A percentile compares a stretch with the other conserved stretches of the same genome.
Evolutionary conservation across 2,888 invertebrate species (phyloP).

Genomic region (Eupithecia inturbata): DNA sequence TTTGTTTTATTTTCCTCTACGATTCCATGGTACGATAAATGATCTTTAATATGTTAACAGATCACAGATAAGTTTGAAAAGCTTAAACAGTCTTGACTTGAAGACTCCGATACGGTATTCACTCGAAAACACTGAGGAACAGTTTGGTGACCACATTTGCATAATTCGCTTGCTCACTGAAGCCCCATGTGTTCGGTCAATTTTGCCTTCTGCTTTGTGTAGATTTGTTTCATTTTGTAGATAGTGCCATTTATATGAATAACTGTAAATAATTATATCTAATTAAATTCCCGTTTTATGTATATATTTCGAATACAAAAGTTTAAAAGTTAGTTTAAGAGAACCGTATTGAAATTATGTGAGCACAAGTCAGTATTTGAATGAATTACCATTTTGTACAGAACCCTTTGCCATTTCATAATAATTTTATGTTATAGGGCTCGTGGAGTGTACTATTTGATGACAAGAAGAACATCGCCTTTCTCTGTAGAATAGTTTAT

Average conservation of each 20-base stretch:
- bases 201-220: background rate
- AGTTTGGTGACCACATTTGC: too few species aligned
- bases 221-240: background rate
- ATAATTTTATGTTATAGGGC: constrained; percentile 69
- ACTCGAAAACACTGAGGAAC: too few species aligned
- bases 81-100: too few species aligned
- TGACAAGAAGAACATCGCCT: constrained; percentile 79
- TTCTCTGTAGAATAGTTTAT: constrained; percentile 70
- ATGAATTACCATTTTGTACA: background rate
- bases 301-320: background rate
- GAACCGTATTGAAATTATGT: background rate
- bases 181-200: background rate
- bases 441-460: constrained; percentile 80
- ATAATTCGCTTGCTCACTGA: too few species aligned
- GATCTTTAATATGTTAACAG: too few species aligned
- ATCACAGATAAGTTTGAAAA: too few species aligned
- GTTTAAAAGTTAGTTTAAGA: background rate
- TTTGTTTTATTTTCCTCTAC: too few species aligned
- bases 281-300: background rate
- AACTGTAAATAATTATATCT: background rate
- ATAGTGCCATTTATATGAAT: background rate
- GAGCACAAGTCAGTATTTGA: background rate
- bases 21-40: too few species aligned
- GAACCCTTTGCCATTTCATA: background rate
- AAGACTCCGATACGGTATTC: too few species aligned